A percentile compares a stretch with the other conserved stretches of the same genome.
These are phyloP conservation scores for Crambe crambe DNA, from an alignment of 37 sponge, comb jelly and placozoan genomes.

Conservation along the genomic window DNA sequence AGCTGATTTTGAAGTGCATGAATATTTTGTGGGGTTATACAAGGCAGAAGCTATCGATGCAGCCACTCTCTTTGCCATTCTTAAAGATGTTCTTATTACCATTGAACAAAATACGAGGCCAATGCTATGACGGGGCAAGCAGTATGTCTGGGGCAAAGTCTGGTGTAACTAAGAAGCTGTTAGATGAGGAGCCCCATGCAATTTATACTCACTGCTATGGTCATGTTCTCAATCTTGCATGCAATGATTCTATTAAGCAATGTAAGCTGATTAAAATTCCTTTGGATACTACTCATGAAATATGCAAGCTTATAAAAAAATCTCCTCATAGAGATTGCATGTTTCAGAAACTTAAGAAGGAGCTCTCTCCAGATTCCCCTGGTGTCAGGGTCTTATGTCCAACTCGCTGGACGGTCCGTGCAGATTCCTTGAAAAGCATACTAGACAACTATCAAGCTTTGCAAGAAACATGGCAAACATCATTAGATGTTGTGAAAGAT, in stretches of 20 bases:
- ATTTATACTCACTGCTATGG: no score
- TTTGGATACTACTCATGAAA: no score
- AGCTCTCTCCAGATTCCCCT: not conserved
- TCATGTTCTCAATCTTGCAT: no score
- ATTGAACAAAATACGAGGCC: constrained; percentile 28
- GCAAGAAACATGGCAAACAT: no score
- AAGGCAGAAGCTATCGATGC: constrained; percentile 42
- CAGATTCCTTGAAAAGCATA: no score
- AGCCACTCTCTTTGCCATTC: constrained; percentile 31
- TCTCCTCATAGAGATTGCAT: not conserved
- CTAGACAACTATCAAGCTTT: no score
- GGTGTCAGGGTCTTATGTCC: no score
- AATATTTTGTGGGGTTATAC: constrained; percentile 73
- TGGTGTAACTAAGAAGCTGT: constrained; percentile 41
- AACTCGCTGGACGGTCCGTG: no score
- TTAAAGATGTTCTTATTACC: constrained; percentile 43
- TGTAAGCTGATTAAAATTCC: no score
- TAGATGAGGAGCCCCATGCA: not conserved
- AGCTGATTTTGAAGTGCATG: constrained; percentile 45
- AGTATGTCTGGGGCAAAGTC: constrained; percentile 37
- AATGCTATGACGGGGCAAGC: constrained; percentile 73
- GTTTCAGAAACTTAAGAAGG: not conserved
- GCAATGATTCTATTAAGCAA: constrained; percentile 44
- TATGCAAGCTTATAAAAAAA: not conserved
- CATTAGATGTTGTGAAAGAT: not conserved